Conservation (phyloP, 2,888 invertebrate genomes). For the Nycteola revayana region DNA sequence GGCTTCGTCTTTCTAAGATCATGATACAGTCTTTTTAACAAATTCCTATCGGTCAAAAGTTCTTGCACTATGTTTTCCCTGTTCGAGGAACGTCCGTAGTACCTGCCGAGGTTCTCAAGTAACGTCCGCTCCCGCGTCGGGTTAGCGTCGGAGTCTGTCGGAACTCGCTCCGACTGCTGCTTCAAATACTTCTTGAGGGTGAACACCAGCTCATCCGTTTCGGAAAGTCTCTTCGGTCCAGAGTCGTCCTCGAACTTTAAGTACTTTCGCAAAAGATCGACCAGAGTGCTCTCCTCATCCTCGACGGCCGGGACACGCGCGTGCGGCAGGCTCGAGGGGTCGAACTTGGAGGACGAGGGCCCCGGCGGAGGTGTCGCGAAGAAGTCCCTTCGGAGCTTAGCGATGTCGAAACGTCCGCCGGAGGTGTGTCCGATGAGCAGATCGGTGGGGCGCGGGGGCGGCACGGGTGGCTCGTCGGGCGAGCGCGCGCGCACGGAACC, state of each 20-base stretch:
- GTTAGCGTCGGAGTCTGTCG: slow-evolving; percentile 53
- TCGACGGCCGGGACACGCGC: slow-evolving; percentile 30
- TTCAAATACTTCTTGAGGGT: slow-evolving; percentile 83
- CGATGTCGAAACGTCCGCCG: slow-evolving; percentile 85
- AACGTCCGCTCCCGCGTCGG: slow-evolving; percentile 75
- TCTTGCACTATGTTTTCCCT: slow-evolving; percentile 87
- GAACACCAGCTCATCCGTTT: slow-evolving; percentile 84
- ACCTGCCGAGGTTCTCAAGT: slow-evolving; percentile 85
- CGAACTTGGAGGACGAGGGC: slow-evolving; percentile 48
- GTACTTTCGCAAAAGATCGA: slow-evolving; percentile 86
- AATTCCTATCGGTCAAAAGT: slow-evolving; percentile 86
- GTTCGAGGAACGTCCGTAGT: slow-evolving; percentile 84
- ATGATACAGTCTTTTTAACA: slow-evolving; percentile 87
- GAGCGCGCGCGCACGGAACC: slow-evolving; percentile 86
- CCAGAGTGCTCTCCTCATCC: slow-evolving; percentile 80
- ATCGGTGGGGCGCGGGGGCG: slow-evolving; percentile 70
- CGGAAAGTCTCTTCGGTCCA: slow-evolving; percentile 63
- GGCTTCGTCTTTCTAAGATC: slow-evolving; percentile 86
- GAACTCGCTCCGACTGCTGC: slow-evolving; percentile 59
- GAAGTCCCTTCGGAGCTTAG: slow-evolving; percentile 86
- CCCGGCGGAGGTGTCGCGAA: slow-evolving; percentile 73
- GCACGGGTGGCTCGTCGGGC: slow-evolving; percentile 83
- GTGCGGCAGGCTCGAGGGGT: slow-evolving; percentile 12
- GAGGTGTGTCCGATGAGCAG: slow-evolving; percentile 75
- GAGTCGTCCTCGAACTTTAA: slow-evolving; percentile 82